Evolutionary conservation across 2,888 invertebrate species (phyloP).

Genomic region (Anthrax anthrax): DNA sequence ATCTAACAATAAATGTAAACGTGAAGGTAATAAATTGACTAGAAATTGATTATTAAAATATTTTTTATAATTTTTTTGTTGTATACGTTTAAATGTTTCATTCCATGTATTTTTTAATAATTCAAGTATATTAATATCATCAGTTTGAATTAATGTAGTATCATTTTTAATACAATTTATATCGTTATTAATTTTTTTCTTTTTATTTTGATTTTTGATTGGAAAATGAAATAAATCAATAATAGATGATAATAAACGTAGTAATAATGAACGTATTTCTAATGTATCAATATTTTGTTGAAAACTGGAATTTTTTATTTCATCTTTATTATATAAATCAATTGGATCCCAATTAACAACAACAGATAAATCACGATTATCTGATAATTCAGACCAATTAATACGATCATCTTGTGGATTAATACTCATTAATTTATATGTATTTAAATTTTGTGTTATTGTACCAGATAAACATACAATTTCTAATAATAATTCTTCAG

Average conservation of each 20-base stretch:
- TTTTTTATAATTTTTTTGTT: slow-evolving; percentile 24
- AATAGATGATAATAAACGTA: slow-evolving; percentile 28
- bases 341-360: slow-evolving; percentile 56
- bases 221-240: slow-evolving; percentile 27
- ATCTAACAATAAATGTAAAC: slow-evolving; percentile 24
- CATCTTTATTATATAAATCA: slow-evolving; percentile 22
- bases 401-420: slow-evolving; percentile 45
- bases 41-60: slow-evolving; percentile 26
- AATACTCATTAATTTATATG: slow-evolving; percentile 43
- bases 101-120: slow-evolving; percentile 26
- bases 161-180: slow-evolving; percentile 4
- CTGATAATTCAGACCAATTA: slow-evolving; percentile 44
- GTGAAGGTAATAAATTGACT: slow-evolving; percentile 34
- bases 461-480: slow-evolving; percentile 38
- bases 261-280: slow-evolving; percentile 25
- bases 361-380: slow-evolving; percentile 65
- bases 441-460: slow-evolving; percentile 34
- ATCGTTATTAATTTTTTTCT: not conserved
- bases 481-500: slow-evolving; percentile 55
- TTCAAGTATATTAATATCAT: slow-evolving; percentile 17
- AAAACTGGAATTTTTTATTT: slow-evolving; percentile 22
- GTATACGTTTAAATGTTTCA: slow-evolving; percentile 25
- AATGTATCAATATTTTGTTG: slow-evolving; percentile 30
- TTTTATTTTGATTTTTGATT: not conserved
- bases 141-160: slow-evolving; percentile 13